Evolutionary conservation across 2,888 invertebrate species (phyloP).

Genomic region (Ametastegia equiseti): DNA sequence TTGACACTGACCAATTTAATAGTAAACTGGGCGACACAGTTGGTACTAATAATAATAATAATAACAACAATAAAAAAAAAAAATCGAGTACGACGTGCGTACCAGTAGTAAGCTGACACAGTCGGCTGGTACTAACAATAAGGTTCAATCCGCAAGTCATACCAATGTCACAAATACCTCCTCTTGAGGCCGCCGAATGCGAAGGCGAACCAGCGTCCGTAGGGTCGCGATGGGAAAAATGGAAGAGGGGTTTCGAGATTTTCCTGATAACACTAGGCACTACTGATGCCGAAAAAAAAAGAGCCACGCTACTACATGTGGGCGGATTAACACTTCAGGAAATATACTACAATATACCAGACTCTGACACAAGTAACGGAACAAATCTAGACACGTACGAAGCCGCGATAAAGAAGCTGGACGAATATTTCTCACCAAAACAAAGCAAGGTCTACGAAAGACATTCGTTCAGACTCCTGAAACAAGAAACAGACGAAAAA

Average conservation of each 20-base stretch:
- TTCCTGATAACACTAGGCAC: neutral
- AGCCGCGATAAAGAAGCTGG: conserved; percentile 55
- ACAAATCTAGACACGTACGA: conserved; percentile 49
- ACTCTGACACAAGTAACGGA: conserved; percentile 8
- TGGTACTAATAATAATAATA: no score
- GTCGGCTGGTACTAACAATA: no score
- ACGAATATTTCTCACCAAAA: conserved; percentile 58
- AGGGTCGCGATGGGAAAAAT: conserved; percentile 61
- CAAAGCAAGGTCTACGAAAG: conserved; percentile 59
- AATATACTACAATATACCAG: conserved; percentile 60
- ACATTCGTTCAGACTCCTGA: conserved; percentile 62
- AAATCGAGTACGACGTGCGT: no score
- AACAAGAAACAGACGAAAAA: conserved; percentile 63
- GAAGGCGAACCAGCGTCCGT: conserved; percentile 60
- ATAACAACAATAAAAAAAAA: no score
- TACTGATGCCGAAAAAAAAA: conserved; percentile 52
- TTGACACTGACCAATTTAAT: no score
- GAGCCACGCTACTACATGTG: conserved; percentile 60
- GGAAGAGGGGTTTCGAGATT: conserved; percentile 55
- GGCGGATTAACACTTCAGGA: conserved; percentile 62
- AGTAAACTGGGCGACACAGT: no score
- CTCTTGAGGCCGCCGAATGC: no score
- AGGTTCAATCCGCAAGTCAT: no score
- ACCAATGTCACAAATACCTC: no score
- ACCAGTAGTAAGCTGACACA: no score